Percentiles rank a stretch among this genome's conserved stretches.
These are phyloP conservation scores for Hydrotaea cyrtoneurina DNA, from an alignment of 2,888 invertebrate species.

Conservation along the genomic window DNA sequence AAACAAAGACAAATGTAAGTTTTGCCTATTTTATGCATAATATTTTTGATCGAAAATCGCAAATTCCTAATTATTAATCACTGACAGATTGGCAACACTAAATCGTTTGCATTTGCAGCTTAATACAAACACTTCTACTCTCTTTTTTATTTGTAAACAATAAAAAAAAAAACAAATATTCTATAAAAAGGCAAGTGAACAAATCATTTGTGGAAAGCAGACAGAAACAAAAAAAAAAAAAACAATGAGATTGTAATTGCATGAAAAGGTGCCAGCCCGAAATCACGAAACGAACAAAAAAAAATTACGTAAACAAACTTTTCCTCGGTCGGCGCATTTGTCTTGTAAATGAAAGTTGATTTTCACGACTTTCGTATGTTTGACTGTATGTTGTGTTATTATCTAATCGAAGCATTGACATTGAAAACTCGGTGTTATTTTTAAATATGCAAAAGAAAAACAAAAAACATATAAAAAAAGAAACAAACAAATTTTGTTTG, in stretches of 20 bases:
- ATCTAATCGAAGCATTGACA: constrained; percentile 61
- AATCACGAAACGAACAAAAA: background rate
- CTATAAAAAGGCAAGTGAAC: constrained; percentile 17
- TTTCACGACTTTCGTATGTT: background rate
- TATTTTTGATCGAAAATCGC: too few species aligned
- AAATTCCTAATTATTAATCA: too few species aligned
- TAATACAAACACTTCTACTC: constrained; percentile 23
- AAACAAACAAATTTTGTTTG: constrained; percentile 24
- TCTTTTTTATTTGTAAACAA: constrained; percentile 36
- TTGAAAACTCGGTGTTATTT: constrained; percentile 63
- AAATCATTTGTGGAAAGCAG: background rate
- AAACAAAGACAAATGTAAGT: too few species aligned
- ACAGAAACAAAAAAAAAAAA: background rate
- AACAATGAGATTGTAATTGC: background rate
- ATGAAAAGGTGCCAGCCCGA: constrained; percentile 17
- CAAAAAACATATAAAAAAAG: background rate
- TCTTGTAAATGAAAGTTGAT: constrained; percentile 48
- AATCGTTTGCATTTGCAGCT: background rate
- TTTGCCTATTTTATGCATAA: too few species aligned
- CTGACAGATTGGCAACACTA: constrained; percentile 43
- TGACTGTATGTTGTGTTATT: constrained; percentile 24
- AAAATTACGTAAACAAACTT: constrained; percentile 45
- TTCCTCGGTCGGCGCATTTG: background rate
- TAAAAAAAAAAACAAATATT: too few species aligned
- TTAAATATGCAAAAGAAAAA: constrained; percentile 18